Base-by-base conservation (phyloP, 2,113 vertebrate genomes). In the Gallinago undulata region DNA sequence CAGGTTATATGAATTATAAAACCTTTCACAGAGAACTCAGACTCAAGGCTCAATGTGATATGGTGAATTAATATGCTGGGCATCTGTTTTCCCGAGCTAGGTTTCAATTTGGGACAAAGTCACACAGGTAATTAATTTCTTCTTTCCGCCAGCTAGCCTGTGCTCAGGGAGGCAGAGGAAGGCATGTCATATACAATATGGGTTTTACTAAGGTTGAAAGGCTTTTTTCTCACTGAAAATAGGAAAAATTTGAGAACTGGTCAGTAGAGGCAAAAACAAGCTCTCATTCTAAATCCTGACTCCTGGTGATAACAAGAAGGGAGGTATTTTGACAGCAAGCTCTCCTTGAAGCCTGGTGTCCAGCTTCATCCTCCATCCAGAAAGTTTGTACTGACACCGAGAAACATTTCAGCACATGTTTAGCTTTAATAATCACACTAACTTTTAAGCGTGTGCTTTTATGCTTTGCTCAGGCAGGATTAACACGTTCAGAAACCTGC, bases 1-100 rank as follows among this genome's bases (percentile, higher is more conserved):
- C 97, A 94, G 96, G 97, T 97, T 97, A 94, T 95, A 96, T 97
- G 96, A 98, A 98, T 98, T 98, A 98, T 92, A 98, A 97, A 98
- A 96, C 96, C 97, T 97, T 98, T 97, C 85, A 92, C 72, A 97
- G 96, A 97, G 95, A 97, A 97, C 95, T 97, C 96, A 95, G 97
- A 97, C 97, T 97, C 76, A 25, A 87, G 95, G 95, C 96, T 98
- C 89, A 41, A 93, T 94, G 91, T 93, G 93, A 89, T 95, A 92
- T 5, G 80, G 95, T 74, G 96, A 97, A 97, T 98, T 98, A 98
- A 97, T 84, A 82, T 74, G 76, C 60, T 1, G 5, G 90, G 75
- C 93, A 96, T 81, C 75, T 93, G 85, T 93, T 90, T 94, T 91
- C 73, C 82, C 56, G 59, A 70, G 73, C 2, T 83, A 48, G 64